Evolutionary conservation across 2,113 vertebrate species (phyloP).

Genomic region (Chaenocephalus aceratus): DNA sequence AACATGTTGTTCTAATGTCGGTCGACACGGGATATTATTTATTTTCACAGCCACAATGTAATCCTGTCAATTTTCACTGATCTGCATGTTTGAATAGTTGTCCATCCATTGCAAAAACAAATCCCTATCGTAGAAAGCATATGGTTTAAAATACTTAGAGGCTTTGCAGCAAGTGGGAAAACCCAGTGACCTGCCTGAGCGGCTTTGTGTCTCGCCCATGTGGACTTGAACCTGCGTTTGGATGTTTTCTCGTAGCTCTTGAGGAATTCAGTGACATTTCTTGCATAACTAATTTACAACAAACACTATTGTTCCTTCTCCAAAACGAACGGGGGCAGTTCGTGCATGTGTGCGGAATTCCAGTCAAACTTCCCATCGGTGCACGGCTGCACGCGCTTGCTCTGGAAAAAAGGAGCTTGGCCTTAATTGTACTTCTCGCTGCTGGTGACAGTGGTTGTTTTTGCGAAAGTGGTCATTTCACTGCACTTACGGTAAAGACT

Average conservation of each 20-base stretch:
- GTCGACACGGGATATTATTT: constrained; percentile 34
- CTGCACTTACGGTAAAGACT: constrained; percentile 17
- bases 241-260: constrained; percentile 2
- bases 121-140: background rate
- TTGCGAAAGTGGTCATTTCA: constrained; percentile 41
- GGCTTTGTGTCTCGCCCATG: background rate
- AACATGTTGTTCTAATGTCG: constrained; percentile 58
- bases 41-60: constrained; percentile 36
- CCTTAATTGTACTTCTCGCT: constrained; percentile 44
- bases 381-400: constrained; percentile 32
- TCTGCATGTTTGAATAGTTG: constrained; percentile 10
- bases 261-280: constrained; percentile 37
- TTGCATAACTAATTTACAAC: constrained; percentile 28
- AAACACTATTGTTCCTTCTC: constrained; percentile 47
- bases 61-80: constrained; percentile 7
- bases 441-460: constrained; percentile 42
- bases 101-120: background rate
- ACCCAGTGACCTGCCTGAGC: constrained; percentile 14
- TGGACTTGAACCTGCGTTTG: constrained; percentile 7
- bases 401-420: constrained; percentile 59
- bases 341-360: constrained; percentile 64
- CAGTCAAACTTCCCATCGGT: constrained; percentile 52
- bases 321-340: constrained; percentile 44
- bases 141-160: constrained; percentile 18
- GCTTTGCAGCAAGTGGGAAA: constrained; percentile 5